phyloP scores from a whole-genome alignment of 2,797 vertebrate species.

The Falco berigora region DNA sequence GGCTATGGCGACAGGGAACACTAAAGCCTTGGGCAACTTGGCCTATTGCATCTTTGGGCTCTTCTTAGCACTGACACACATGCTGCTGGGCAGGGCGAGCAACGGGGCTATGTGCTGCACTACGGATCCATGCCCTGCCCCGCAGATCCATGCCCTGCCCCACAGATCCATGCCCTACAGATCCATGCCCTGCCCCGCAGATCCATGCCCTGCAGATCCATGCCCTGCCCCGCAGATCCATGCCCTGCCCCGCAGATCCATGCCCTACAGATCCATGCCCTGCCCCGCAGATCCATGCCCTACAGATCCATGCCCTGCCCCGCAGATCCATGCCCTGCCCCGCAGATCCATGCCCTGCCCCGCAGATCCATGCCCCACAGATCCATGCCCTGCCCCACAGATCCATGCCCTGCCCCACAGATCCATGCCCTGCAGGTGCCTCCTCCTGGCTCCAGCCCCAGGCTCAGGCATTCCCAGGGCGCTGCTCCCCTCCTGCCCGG shows the following conservation, averaged over 20 bases:
- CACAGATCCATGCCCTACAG: no score
- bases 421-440: not conserved
- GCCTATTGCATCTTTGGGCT: not conserved
- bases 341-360: no score
- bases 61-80: not conserved
- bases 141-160: not conserved
- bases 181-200: no score
- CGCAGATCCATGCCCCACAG: not conserved
- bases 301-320: not conserved
- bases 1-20: not conserved
- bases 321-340: not conserved
- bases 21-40: not conserved
- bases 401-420: no score
- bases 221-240: no score
- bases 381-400: no score
- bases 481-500: not conserved
- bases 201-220: no score
- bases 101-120: fast-evolving
- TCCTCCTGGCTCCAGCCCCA: not conserved
- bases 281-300: no score
- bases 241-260: no score
- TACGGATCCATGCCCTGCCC: not conserved
- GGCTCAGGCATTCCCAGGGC: not conserved
- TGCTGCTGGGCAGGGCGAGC: not conserved
- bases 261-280: not conserved